Evolutionary conservation across 2,113 vertebrate species (phyloP).

Genomic region (Sialia sialis): DNA sequence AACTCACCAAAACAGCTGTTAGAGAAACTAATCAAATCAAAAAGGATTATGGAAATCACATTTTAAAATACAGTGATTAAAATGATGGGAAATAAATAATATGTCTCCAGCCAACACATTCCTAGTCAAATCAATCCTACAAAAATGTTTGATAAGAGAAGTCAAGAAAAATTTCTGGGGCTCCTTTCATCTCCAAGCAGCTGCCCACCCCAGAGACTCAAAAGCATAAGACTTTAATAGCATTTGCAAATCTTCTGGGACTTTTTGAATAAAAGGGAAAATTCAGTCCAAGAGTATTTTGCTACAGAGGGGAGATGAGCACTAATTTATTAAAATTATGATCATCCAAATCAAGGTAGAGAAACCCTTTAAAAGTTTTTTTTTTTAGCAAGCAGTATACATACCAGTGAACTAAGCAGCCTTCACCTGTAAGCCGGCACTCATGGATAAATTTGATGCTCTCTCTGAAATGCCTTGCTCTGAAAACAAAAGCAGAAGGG

Average conservation of each 20-base stretch:
- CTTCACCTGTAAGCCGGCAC: constrained; percentile 85
- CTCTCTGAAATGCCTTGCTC: constrained; percentile 90
- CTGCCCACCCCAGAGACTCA: not conserved
- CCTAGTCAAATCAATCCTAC: not conserved
- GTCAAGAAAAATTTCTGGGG: not conserved
- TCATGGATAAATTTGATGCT: constrained; percentile 95
- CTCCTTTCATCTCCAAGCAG: not conserved
- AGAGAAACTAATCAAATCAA: not conserved
- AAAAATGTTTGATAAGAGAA: not conserved
- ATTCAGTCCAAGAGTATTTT: not conserved
- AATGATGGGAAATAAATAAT: not conserved
- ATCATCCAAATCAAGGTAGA: not conserved
- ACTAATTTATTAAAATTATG: not conserved
- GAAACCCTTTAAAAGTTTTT: not conserved
- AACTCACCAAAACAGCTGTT: not conserved
- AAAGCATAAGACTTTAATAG: not conserved
- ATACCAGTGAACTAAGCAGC: constrained; percentile 93
- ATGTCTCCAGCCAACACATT: not conserved
- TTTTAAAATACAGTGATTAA: not conserved
- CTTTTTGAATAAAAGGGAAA: not conserved
- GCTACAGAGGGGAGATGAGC: not conserved
- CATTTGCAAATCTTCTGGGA: not conserved
- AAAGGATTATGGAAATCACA: not conserved
- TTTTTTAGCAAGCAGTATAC: not conserved
- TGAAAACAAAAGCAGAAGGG: constrained; percentile 61